Conservation (phyloP, 2,888 invertebrate genomes). For the Panzeria rudis region DNA sequence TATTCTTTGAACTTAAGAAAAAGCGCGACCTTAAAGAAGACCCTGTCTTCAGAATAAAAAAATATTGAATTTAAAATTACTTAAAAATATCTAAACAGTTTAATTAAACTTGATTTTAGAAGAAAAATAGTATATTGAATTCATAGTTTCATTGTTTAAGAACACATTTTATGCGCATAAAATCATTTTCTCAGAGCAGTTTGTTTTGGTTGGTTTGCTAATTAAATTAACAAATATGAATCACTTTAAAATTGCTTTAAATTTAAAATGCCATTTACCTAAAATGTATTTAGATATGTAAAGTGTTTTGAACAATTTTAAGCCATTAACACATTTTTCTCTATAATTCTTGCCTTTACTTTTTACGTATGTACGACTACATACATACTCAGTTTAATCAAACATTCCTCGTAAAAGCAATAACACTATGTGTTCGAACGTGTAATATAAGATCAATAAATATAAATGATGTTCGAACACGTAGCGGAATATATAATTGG, state of each 20-base stretch:
- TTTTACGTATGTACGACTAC: not conserved
- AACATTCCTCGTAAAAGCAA: constrained; percentile 21
- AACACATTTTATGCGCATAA: too few species aligned
- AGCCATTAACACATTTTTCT: not conserved
- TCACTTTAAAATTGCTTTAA: not conserved
- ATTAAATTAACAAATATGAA: not conserved
- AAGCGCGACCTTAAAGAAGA: too few species aligned
- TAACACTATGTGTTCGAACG: not conserved
- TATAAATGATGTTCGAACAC: constrained; percentile 14
- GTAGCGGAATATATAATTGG: constrained; percentile 46
- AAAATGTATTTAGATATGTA: not conserved
- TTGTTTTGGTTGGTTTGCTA: too few species aligned
- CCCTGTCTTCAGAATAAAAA: too few species aligned
- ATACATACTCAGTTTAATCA: not conserved
- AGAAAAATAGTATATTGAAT: too few species aligned
- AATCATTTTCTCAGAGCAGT: too few species aligned
- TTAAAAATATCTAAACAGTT: too few species aligned
- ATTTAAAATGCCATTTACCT: not conserved
- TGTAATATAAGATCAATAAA: constrained; percentile 1
- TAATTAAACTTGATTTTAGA: too few species aligned
- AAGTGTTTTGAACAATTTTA: not conserved
- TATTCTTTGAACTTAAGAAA: too few species aligned
- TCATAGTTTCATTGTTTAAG: too few species aligned
- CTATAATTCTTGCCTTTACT: not conserved
- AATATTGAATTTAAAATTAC: too few species aligned